Conservation (phyloP, 1,140 invertebrate genomes). For the Neocloeon triangulifer region DNA sequence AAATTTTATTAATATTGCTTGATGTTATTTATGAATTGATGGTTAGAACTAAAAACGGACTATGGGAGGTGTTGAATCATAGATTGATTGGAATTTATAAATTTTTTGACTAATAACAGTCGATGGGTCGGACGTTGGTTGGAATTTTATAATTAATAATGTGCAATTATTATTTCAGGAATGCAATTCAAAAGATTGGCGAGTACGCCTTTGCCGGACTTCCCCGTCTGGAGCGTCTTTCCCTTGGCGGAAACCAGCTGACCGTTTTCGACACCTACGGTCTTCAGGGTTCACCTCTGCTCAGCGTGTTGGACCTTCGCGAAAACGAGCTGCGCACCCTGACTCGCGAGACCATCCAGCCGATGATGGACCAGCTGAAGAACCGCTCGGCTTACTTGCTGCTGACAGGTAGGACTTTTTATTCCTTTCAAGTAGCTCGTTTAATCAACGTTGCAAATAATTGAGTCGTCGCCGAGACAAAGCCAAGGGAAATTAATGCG, state of each 20-base stretch:
- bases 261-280: slow-evolving; percentile 34
- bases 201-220: slow-evolving; percentile 45
- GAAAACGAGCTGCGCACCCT: slow-evolving; percentile 47
- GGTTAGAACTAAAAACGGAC: too few relatives aligned
- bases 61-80: too few relatives aligned
- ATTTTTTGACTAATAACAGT: too few relatives aligned
- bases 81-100: too few relatives aligned
- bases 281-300: slow-evolving; percentile 32
- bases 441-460: neutral
- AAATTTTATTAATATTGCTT: too few relatives aligned
- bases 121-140: slow-evolving; percentile 42
- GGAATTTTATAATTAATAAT: too few relatives aligned
- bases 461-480: neutral
- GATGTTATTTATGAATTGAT: too few relatives aligned
- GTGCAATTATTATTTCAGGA: too few relatives aligned
- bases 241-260: slow-evolving; percentile 47
- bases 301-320: slow-evolving; percentile 44
- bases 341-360: slow-evolving; percentile 41
- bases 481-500: too few relatives aligned
- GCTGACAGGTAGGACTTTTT: slow-evolving; percentile 43
- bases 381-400: slow-evolving; percentile 42
- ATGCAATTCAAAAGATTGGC: slow-evolving; percentile 39
- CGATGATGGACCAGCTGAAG: slow-evolving; percentile 48
- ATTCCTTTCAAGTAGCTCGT: too few relatives aligned
- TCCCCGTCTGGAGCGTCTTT: slow-evolving; percentile 35